Conservation (phyloP, 2,888 invertebrate species). For the Lypha dubia region DNA sequence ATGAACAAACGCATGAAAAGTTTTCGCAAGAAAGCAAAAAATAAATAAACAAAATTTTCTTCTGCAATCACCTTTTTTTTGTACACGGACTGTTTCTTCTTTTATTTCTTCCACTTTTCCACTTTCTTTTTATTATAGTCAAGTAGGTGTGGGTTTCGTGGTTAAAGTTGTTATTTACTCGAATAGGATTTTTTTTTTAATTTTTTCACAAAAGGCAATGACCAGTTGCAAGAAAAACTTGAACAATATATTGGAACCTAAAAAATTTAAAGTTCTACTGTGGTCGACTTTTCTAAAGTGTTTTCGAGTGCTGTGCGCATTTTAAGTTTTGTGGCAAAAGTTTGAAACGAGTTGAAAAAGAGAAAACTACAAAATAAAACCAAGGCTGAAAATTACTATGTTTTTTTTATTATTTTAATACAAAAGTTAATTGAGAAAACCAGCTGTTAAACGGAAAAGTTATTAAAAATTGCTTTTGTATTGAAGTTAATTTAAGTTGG, state of each 20-base stretch:
- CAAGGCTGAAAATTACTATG: not conserved
- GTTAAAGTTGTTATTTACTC: conserved; percentile 20
- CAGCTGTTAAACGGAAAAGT: conserved; percentile 2
- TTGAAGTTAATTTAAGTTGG: not conserved
- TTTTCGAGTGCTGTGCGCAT: conserved; percentile 11
- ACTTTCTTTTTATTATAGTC: not conserved
- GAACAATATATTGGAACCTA: conserved; percentile 53
- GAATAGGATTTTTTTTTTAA: conserved; percentile 8
- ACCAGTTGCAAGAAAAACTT: conserved; percentile 41
- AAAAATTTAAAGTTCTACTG: conserved; percentile 48
- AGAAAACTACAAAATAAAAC: not conserved
- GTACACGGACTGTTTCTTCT: not conserved
- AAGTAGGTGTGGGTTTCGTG: conserved; percentile 25
- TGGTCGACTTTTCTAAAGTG: conserved; percentile 35
- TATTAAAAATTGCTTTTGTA: not conserved
- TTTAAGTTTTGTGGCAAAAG: conserved; percentile 21
- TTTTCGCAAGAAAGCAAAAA: conserved; percentile 23
- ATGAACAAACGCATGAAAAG: conserved; percentile 22
- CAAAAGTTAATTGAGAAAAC: not conserved
- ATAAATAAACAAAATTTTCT: conserved; percentile 18
- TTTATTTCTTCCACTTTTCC: too few species aligned
- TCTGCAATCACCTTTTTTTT: conserved; percentile 38
- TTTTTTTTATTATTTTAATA: not conserved
- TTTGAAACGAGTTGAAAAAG: not conserved
- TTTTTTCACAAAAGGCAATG: conserved; percentile 18